phyloP scores from a whole-genome alignment of 2,888 invertebrate genomes.

The Anarsia innoxiella region DNA sequence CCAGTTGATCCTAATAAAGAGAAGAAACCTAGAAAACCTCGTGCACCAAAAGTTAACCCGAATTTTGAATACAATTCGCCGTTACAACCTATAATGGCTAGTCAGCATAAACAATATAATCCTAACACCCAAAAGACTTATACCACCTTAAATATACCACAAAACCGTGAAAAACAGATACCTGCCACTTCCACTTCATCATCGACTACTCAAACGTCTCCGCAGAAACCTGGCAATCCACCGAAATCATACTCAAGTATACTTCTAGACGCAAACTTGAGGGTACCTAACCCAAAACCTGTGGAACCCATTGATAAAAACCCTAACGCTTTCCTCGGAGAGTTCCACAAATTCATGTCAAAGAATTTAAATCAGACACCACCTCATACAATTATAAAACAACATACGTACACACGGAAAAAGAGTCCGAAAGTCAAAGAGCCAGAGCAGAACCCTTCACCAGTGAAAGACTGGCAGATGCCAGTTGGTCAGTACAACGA shows the following conservation, averaged over 20 bases:
- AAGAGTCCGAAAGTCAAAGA: slow-evolving; percentile 6
- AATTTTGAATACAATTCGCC: slow-evolving; percentile 47
- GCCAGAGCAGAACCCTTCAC: not conserved
- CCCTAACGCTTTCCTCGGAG: slow-evolving; percentile 57
- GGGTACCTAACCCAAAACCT: slow-evolving; percentile 32
- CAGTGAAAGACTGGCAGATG: slow-evolving; percentile 20
- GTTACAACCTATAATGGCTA: slow-evolving; percentile 40
- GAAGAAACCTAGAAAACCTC: slow-evolving; percentile 52
- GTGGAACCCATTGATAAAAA: slow-evolving; percentile 52
- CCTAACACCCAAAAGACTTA: slow-evolving; percentile 7
- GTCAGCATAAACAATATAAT: slow-evolving; percentile 12
- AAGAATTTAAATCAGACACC: slow-evolving; percentile 10
- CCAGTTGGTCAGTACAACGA: slow-evolving; percentile 64
- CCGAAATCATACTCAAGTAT: slow-evolving; percentile 24
- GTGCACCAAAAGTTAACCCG: slow-evolving; percentile 41
- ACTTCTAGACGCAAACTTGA: slow-evolving; percentile 26
- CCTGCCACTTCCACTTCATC: slow-evolving; percentile 7
- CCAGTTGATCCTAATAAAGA: slow-evolving; percentile 30
- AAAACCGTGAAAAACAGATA: slow-evolving; percentile 6
- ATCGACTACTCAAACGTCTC: not conserved
- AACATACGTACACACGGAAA: slow-evolving; percentile 12
- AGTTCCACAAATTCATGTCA: slow-evolving; percentile 60
- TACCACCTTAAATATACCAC: slow-evolving; percentile 9
- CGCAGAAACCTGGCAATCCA: slow-evolving; percentile 6
- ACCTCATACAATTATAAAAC: slow-evolving; percentile 8